Conservation (phyloP, 2,888 invertebrate species). For the Ophion ellenae region DNA sequence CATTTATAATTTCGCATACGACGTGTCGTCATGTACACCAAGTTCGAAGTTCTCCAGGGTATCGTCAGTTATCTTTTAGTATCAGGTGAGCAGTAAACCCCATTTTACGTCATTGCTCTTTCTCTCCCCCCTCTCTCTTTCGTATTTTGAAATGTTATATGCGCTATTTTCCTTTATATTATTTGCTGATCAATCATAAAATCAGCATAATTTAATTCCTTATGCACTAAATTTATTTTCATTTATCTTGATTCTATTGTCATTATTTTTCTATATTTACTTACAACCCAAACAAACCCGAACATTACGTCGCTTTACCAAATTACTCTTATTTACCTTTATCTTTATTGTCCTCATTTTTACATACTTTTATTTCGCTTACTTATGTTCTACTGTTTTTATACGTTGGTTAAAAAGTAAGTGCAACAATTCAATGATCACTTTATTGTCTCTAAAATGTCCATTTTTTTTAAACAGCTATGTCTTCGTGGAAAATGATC, state of each 20-base stretch:
- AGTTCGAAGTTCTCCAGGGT: constrained; percentile 79
- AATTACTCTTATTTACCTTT: neutral
- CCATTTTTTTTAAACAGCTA: no score
- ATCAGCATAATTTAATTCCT: neutral
- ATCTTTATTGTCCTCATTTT: neutral
- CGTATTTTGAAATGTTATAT: neutral
- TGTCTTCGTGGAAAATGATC: no score
- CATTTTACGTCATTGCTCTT: neutral
- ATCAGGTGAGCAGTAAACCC: constrained; percentile 76
- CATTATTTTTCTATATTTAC: neutral
- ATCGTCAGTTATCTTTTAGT: constrained; percentile 79
- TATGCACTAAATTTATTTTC: neutral
- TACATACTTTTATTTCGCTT: neutral
- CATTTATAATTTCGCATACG: constrained; percentile 74
- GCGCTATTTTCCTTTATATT: neutral
- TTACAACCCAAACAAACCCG: neutral
- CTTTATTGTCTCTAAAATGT: neutral
- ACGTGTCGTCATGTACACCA: constrained; percentile 78
- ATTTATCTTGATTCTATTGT: neutral
- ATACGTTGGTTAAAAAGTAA: neutral
- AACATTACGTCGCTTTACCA: neutral
- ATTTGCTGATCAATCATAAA: neutral
- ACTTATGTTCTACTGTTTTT: neutral
- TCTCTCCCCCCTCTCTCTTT: neutral
- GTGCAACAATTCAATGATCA: neutral